Conservation (phyloP, 1,140 invertebrate species). For the Dendrolimus punctatus region DNA sequence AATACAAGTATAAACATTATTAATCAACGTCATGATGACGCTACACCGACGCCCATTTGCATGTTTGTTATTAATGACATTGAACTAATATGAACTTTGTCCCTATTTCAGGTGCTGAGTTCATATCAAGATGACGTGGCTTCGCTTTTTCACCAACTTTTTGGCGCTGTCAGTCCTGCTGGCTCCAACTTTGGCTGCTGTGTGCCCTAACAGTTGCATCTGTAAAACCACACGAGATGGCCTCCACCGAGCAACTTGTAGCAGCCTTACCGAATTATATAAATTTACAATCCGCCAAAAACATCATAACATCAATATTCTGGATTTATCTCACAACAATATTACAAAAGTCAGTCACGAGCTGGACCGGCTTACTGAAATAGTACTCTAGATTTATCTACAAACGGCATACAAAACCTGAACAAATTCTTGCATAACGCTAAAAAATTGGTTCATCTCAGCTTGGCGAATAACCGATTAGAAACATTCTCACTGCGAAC, state of each 20-base stretch:
- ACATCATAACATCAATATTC: slow-evolving; percentile 68
- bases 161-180: slow-evolving; percentile 41
- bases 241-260: slow-evolving; percentile 57
- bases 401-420: slow-evolving; percentile 71
- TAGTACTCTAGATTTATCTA: slow-evolving; percentile 74
- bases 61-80: too few species aligned
- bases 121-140: slow-evolving; percentile 43
- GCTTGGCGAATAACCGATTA: slow-evolving; percentile 73
- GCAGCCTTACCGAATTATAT: slow-evolving; percentile 50
- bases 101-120: slow-evolving; percentile 50
- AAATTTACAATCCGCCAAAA: slow-evolving; percentile 65
- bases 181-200: slow-evolving; percentile 34
- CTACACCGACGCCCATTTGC: too few species aligned
- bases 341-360: slow-evolving; percentile 71
- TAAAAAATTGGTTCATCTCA: slow-evolving; percentile 73
- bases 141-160: slow-evolving; percentile 32
- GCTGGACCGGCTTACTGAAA: slow-evolving; percentile 70
- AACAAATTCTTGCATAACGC: slow-evolving; percentile 71
- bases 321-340: slow-evolving; percentile 74
- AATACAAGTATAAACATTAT: too few species aligned
- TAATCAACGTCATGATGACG: too few species aligned
- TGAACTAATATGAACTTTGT: slow-evolving; percentile 14
- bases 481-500: slow-evolving; percentile 62
- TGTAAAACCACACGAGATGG: slow-evolving; percentile 58
- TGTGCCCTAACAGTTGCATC: slow-evolving; percentile 55